Conservation (phyloP, 2,113 vertebrate species). For the Nothobranchius kuhntae region DNA sequence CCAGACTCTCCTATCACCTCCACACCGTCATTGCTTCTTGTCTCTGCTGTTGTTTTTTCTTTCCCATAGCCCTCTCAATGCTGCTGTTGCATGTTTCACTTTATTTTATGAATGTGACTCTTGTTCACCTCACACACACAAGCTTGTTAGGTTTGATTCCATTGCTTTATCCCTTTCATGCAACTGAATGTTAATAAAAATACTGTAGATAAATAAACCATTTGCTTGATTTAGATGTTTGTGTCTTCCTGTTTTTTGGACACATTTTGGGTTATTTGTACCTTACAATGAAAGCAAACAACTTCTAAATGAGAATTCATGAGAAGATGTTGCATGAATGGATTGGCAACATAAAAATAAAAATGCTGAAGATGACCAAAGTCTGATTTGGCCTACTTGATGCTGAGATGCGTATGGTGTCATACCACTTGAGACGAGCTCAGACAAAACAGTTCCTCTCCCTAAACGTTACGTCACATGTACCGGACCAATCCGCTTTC, state of each 20-base stretch:
- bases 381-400: background rate
- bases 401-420: too few species aligned
- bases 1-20: background rate
- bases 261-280: background rate
- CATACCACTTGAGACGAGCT: background rate
- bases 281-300: background rate
- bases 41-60: background rate
- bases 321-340: background rate
- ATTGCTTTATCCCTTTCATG: too few species aligned
- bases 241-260: background rate
- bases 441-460: background rate
- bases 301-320: background rate
- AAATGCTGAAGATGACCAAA: background rate
- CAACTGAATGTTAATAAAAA: background rate
- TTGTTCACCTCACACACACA: background rate
- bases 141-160: background rate
- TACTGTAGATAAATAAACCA: background rate
- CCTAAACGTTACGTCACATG: background rate
- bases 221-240: background rate
- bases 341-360: background rate
- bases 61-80: background rate
- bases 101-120: background rate
- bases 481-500: background rate
- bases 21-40: background rate
- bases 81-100: background rate